Evolutionary conservation across 2,888 invertebrate species (phyloP).

Genomic region (Allolobophora icterica): DNA sequence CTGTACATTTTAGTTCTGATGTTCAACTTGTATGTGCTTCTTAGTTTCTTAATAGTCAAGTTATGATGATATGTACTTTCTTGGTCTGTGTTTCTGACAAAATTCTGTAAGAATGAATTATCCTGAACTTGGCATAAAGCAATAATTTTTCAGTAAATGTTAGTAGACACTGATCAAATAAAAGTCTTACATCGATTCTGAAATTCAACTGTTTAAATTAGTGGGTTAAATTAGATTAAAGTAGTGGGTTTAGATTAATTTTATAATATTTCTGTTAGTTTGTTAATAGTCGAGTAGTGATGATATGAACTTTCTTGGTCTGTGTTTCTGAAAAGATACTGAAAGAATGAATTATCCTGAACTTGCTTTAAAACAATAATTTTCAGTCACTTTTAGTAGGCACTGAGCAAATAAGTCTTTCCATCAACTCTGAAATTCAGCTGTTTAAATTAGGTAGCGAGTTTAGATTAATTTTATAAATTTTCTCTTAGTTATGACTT

Average conservation of each 20-base stretch:
- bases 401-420: neutral
- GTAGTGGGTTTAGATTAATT: too few species aligned
- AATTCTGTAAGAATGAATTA: neutral
- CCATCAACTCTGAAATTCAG: neutral
- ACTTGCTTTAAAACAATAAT: constrained; percentile 5
- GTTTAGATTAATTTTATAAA: too few species aligned
- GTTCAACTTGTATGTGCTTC: too few species aligned
- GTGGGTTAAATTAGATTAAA: too few species aligned
- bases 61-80: constrained; percentile 6
- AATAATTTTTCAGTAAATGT: neutral
- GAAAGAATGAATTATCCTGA: constrained; percentile 14
- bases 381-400: neutral
- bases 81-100: constrained; percentile 31
- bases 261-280: too few species aligned
- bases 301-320: constrained; percentile 25
- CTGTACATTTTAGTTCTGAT: neutral
- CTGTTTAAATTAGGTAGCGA: neutral
- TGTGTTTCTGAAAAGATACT: constrained; percentile 28
- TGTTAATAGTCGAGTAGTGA: constrained; percentile 7
- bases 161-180: neutral
- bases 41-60: neutral
- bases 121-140: constrained; percentile 20
- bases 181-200: neutral
- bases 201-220: neutral
- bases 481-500: too few species aligned